Base-by-base conservation (phyloP, 2,888 invertebrate species). In the Caenorhabditis afra region DNA sequence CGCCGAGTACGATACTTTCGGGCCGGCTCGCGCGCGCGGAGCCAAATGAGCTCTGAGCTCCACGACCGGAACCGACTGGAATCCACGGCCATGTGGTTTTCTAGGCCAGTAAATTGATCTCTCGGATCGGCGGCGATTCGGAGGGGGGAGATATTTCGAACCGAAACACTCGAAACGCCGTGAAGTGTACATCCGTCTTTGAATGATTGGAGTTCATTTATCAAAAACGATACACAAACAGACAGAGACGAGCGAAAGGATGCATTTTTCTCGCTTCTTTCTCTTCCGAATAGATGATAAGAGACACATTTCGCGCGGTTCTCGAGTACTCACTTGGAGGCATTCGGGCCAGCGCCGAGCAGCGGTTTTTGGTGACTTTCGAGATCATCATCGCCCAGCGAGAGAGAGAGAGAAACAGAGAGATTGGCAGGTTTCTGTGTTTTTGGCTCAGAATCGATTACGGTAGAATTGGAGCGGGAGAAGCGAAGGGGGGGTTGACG, bases 171-270 rank as follows among this genome's bases (percentile, higher is more conserved):
- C 55, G 52, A 45, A 50, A 29, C n/a, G 37, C 49, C 53, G 53
- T 57, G 73, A 64, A 64, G 64, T 64, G 73, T 73, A 73, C 73
- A 73, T 73, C 73, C 73, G 73, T 73, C 58, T 73, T 62, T 49
- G 58, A 73, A 50, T 50, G 64, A 73, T 73, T 64, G 47, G 50
- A 49, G 58, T 73, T 73, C 73, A 73, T 73, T 73, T 73, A 73
- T 73, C 47, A 64, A 62, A 35, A 58, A 57, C 57, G 45, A 55
- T 49, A 45, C 59, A 49, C 29, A 52, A 11, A 29, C n/a, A 35
- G 20, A 57, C 22, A 53, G 22, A 41, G 39, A 18, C 29, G 44
- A 16, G 53, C 35, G 53, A 53, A 7, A 29, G 7, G 41, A 41
- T 41, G 41, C 29, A 29, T 35, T 52, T 52, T 29, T 29, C 29